Percentiles rank a stretch among this genome's conserved stretches.
phyloP scores from a whole-genome alignment of 2,888 invertebrate species.

The Epirrita christyi region DNA sequence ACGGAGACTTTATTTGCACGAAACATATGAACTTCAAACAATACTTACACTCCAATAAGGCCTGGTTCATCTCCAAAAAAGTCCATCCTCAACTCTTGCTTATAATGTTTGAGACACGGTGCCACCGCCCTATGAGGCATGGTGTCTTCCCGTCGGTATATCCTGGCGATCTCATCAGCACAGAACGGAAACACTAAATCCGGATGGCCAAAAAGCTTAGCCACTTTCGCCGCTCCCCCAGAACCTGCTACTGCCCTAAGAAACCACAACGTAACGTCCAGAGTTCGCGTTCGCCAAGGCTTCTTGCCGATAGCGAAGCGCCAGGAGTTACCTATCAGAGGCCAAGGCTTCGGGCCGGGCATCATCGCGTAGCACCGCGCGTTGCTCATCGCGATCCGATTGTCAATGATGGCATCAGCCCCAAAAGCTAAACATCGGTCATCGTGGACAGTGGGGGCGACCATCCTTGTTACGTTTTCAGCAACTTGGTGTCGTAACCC shows the following conservation, averaged over 20 bases:
- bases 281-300: constrained; percentile 81
- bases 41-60: constrained; percentile 89
- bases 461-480: constrained; percentile 69
- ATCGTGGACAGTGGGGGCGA: constrained; percentile 66
- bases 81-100: constrained; percentile 87
- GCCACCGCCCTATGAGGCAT: constrained; percentile 90
- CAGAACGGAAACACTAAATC: constrained; percentile 90
- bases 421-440: constrained; percentile 48
- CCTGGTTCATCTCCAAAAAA: constrained; percentile 90
- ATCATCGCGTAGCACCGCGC: constrained; percentile 86
- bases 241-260: constrained; percentile 74
- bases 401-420: constrained; percentile 66
- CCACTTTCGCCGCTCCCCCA: constrained; percentile 86
- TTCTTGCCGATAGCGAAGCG: constrained; percentile 87
- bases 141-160: constrained; percentile 88
- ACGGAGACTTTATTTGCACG: not conserved
- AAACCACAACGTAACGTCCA: constrained; percentile 80
- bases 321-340: constrained; percentile 92
- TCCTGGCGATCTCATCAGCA: constrained; percentile 89
- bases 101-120: constrained; percentile 90
- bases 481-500: constrained; percentile 63
- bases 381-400: constrained; percentile 66
- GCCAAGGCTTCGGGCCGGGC: constrained; percentile 90
- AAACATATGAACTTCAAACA: not conserved
- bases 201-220: constrained; percentile 90